Evolutionary conservation across 2,888 invertebrate species (phyloP).

Genomic region (Drosophila melanosoma): DNA sequence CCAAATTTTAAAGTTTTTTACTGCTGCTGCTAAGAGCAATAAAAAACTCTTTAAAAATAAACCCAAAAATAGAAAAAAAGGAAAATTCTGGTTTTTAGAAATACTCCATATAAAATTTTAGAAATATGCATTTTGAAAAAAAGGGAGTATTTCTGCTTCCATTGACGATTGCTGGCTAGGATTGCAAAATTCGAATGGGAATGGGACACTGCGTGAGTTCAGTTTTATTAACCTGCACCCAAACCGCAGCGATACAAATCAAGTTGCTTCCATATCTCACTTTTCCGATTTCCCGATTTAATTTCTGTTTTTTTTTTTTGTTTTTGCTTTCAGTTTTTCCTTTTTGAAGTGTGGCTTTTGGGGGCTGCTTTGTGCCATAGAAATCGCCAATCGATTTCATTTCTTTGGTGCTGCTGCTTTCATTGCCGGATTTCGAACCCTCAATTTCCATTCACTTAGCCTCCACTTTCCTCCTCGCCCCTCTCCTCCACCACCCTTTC

Average conservation of each 20-base stretch:
- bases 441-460: slow-evolving; percentile 41
- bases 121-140: neutral
- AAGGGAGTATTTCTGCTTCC: neutral
- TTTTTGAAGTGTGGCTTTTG: slow-evolving; percentile 47
- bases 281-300: slow-evolving; percentile 41
- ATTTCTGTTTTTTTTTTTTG: neutral
- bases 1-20: neutral
- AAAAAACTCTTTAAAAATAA: neutral
- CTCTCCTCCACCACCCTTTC: neutral
- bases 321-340: neutral
- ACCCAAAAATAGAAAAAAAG: neutral
- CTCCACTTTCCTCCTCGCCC: neutral
- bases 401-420: slow-evolving; percentile 51
- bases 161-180: slow-evolving; percentile 2
- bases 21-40: neutral
- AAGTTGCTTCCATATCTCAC: slow-evolving; percentile 37
- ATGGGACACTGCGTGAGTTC: neutral
- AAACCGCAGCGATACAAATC: slow-evolving; percentile 33
- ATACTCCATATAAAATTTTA: too few relatives aligned
- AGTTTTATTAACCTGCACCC: slow-evolving; percentile 19
- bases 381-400: slow-evolving; percentile 71
- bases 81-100: neutral
- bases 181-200: neutral
- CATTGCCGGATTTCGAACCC: slow-evolving; percentile 46
- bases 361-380: slow-evolving; percentile 55